These are phyloP conservation scores for Romanogobio albipinnatus DNA, from an alignment of 2,113 vertebrate genomes.

Conservation along the genomic window DNA sequence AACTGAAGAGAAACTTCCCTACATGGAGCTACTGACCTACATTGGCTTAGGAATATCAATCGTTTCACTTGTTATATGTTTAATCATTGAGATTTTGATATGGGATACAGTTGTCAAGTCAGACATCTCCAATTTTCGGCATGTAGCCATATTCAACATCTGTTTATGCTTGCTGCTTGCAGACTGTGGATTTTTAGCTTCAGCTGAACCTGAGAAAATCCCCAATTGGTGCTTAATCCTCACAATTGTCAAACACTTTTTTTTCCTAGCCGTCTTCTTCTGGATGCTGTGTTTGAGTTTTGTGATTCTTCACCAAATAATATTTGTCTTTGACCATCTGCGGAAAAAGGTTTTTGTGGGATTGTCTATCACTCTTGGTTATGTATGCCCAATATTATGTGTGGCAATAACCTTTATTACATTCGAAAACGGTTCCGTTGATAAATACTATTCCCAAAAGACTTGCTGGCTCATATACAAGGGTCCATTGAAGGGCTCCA, in stretches of 20 bases:
- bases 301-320: constrained; percentile 86
- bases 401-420: constrained; percentile 75
- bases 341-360: constrained; percentile 81
- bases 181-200: constrained; percentile 80
- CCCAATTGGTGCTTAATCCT: constrained; percentile 69
- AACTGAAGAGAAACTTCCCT: fast-evolving
- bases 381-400: constrained; percentile 82
- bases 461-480: constrained; percentile 85
- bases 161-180: constrained; percentile 80
- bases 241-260: constrained; percentile 86
- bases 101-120: constrained; percentile 89
- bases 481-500: constrained; percentile 70
- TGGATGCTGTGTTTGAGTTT: constrained; percentile 91
- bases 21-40: constrained; percentile 72
- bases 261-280: constrained; percentile 89
- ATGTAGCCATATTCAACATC: constrained; percentile 87
- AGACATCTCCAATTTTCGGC: constrained; percentile 83
- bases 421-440: constrained; percentile 55
- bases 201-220: background rate
- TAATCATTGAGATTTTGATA: constrained; percentile 80
- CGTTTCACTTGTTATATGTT: constrained; percentile 76
- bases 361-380: constrained; percentile 81
- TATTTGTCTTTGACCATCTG: constrained; percentile 83
- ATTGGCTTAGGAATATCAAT: constrained; percentile 80
- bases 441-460: constrained; percentile 63